These are phyloP conservation scores for Dermolepida albohirtum DNA, from an alignment of 2,888 invertebrate genomes.

Conservation along the genomic window DNA sequence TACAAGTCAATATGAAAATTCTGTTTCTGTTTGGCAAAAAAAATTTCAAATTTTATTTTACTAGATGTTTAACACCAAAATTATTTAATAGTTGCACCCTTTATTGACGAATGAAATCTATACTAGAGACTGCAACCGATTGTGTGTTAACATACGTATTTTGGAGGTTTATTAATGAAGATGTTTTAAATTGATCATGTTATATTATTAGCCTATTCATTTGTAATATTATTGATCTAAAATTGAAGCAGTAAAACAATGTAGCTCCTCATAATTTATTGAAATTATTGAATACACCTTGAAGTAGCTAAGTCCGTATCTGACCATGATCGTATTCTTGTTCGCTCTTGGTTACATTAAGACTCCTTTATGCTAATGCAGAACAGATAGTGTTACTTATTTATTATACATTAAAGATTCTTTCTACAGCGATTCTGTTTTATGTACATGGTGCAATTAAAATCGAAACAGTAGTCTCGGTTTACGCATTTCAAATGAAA, in stretches of 20 bases:
- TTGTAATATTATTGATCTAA: background rate
- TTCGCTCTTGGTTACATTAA: constrained; percentile 43
- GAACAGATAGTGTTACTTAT: constrained; percentile 53
- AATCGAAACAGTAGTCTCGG: constrained; percentile 35
- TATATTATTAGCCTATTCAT: no score
- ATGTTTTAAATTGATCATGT: no score
- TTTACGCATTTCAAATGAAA: constrained; percentile 16
- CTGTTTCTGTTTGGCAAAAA: no score
- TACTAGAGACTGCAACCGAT: no score
- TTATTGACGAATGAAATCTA: no score
- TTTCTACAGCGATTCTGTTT: constrained; percentile 40
- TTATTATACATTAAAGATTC: constrained; percentile 46
- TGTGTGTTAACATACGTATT: no score
- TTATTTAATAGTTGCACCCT: no score
- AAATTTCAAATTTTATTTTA: no score
- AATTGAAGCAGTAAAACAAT: background rate
- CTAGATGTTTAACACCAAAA: no score
- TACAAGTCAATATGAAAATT: no score
- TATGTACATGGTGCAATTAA: constrained; percentile 38
- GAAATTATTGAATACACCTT: constrained; percentile 2
- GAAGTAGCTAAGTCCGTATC: constrained; percentile 21
- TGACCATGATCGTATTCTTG: constrained; percentile 29
- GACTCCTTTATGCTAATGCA: constrained; percentile 54
- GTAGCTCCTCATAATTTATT: background rate
- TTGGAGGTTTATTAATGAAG: no score